phyloP scores from a whole-genome alignment of 2,797 vertebrate genomes.

The Margarornis squamiger region DNA sequence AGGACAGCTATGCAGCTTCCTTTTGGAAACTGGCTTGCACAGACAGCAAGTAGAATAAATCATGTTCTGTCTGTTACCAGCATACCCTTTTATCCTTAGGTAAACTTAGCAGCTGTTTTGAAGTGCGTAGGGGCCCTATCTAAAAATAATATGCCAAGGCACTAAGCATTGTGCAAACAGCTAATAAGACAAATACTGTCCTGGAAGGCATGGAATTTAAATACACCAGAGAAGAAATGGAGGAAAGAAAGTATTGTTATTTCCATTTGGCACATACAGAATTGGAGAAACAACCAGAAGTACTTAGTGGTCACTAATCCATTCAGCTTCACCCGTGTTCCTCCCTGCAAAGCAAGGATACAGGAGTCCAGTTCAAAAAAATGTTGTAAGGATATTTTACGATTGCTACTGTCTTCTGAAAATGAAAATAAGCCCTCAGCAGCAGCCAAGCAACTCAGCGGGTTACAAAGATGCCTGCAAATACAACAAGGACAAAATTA shows the following conservation, averaged over 20 bases:
- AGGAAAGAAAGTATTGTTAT: neutral
- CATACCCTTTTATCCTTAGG: neutral
- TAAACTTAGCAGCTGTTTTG: constrained; percentile 5
- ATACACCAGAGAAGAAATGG: neutral
- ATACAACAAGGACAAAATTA: neutral
- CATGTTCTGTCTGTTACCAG: neutral
- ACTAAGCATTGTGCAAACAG: neutral
- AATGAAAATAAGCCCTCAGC: neutral
- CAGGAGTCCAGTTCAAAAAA: neutral
- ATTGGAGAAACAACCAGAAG: neutral
- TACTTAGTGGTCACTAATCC: neutral
- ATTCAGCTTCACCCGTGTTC: neutral
- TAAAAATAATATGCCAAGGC: neutral
- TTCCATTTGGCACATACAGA: neutral
- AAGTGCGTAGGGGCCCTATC: neutral
- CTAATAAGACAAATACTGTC: neutral
- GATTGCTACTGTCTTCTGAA: neutral
- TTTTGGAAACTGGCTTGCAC: neutral
- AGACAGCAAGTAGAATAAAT: neutral
- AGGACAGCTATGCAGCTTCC: neutral
- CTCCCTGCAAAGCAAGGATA: neutral
- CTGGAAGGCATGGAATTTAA: neutral
- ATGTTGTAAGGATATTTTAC: neutral
- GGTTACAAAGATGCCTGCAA: neutral
- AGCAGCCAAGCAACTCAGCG: neutral